phyloP scores from a whole-genome alignment of 2,797 vertebrate genomes.

The Falco concolor region DNA sequence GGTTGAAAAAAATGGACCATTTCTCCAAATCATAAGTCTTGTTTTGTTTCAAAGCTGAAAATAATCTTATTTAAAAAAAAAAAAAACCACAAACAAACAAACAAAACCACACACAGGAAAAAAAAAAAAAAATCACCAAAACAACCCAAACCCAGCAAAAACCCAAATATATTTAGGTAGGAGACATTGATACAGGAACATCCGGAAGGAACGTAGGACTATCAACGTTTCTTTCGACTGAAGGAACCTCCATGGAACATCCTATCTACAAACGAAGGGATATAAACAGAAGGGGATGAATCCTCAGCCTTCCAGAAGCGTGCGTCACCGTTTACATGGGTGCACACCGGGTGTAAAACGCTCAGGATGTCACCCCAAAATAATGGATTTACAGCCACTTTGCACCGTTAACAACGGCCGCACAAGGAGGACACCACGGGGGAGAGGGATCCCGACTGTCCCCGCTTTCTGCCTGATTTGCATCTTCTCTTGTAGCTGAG shows the following conservation, averaged over 20 bases:
- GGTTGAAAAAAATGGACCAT: neutral
- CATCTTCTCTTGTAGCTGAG: rapidly evolving
- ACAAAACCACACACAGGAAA: too few relatives aligned
- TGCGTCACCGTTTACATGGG: rapidly evolving
- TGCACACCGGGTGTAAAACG: neutral
- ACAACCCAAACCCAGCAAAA: neutral
- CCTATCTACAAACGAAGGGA: rapidly evolving
- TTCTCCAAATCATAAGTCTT: neutral
- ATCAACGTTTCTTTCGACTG: neutral
- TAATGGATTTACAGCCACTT: neutral
- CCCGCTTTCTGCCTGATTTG: neutral
- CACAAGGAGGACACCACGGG: neutral
- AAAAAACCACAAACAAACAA: too few relatives aligned
- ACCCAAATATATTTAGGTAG: neutral
- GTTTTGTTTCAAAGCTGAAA: neutral
- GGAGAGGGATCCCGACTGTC: neutral
- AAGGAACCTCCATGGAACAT: neutral
- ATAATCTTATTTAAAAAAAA: neutral
- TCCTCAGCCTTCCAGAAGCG: neutral
- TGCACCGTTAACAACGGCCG: neutral
- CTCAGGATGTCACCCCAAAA: neutral
- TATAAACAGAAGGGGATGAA: neutral
- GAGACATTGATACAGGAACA: neutral
- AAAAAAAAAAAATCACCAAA: neutral
- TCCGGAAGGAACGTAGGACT: neutral